Base-by-base conservation (phyloP, 2,797 vertebrate genomes). In the Sebastes steindachneri region DNA sequence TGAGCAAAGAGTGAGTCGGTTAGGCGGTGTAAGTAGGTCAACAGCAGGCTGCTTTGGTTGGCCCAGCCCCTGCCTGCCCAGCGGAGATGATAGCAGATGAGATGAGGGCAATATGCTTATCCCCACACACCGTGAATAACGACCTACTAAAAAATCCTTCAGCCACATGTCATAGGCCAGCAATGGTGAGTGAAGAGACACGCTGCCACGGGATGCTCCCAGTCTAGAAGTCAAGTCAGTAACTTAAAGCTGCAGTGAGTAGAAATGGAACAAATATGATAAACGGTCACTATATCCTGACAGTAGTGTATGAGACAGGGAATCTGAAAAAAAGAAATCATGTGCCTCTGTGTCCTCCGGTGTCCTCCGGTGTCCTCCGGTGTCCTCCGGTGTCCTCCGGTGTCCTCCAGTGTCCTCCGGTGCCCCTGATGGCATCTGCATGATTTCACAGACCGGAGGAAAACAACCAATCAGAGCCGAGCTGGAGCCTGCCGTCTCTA, bases 101-200 rank as follows among this genome's bases (percentile, higher is more conserved):
- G 93, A 91, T 86, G 90, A 92, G 86, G 89, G 92, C 89, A 91
- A 93, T 92, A 92, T 93, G 87, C 86, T 95, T 86, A 89, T 89
- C 88, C 80, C 77, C 80, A 82, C 80, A 83, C 80, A 77, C 85
- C 73, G 69, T 90, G 88, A 88, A 91, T 91, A 89, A 92, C 81
- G 83, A 90, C 92, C 88, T 54, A 84, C 75, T 91, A 90, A 92
- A 51, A 85, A 92, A 90, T 77, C 85, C 85, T 86, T 69, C 62
- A 72, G 82, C 79, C 90, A 90, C 89, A 88, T 84, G 86, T 87
- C 85, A 89, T 14, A 84, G 85, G 70, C 83, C 88, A 73, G 82
- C 79, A 65, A 77, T 15, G 26, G 63, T 58, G 75, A 74, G 71
- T 6, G 69, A 70, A 10, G 51, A 68, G 59, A 69, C 75, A 48